A percentile compares a stretch with the other conserved stretches of the same genome.
These are phyloP conservation scores for Lamellibrachia luymesi DNA, from an alignment of 1,140 invertebrate genomes.

Conservation along the genomic window DNA sequence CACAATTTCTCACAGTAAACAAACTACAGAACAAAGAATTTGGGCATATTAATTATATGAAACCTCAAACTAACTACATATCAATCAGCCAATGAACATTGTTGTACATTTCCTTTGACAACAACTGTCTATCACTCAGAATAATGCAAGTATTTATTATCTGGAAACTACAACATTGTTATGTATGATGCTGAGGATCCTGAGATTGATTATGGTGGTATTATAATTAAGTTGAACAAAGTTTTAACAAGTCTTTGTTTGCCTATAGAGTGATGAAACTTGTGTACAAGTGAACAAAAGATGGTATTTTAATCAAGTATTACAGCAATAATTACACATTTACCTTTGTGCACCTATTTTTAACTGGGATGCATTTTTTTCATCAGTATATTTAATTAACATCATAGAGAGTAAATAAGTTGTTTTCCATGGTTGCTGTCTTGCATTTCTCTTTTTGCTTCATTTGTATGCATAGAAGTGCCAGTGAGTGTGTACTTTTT, in stretches of 20 bases:
- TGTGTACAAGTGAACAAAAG: neutral
- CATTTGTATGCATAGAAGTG: too few species aligned
- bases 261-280: neutral
- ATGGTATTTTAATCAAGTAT: neutral
- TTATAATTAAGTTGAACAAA: neutral
- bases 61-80: too few species aligned
- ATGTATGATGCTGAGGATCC: neutral
- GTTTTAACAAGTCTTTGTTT: neutral
- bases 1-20: too few species aligned
- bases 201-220: neutral
- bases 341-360: neutral
- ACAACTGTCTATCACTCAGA: neutral
- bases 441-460: too few species aligned
- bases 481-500: too few species aligned
- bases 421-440: too few species aligned
- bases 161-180: neutral
- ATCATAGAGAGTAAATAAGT: neutral
- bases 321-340: neutral
- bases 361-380: neutral
- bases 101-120: neutral
- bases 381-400: neutral
- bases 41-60: too few species aligned
- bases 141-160: neutral
- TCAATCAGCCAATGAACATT: neutral
- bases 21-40: too few species aligned